These are phyloP conservation scores for Sebastes nivosus DNA, from an alignment of 2,797 vertebrate genomes.

Conservation along the genomic window DNA sequence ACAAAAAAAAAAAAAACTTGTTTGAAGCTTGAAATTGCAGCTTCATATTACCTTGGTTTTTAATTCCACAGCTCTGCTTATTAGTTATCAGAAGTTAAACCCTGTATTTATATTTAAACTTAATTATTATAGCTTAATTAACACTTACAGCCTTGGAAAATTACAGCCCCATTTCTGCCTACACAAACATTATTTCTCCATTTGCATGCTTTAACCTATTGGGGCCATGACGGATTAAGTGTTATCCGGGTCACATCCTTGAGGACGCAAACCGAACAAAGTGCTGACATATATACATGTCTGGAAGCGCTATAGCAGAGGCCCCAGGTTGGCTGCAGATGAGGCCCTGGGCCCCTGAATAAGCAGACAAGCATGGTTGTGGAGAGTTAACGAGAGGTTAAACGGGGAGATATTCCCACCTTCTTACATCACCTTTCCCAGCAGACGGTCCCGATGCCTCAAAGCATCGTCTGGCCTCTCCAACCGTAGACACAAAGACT, in stretches of 20 bases:
- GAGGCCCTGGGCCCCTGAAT: conserved; percentile 14
- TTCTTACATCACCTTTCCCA: conserved; percentile 48
- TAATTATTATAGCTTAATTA: neutral
- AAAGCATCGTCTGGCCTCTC: conserved; percentile 41
- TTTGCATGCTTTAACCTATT: conserved; percentile 29
- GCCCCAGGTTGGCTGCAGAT: conserved; percentile 50
- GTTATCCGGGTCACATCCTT: conserved; percentile 46
- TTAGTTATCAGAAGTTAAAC: neutral
- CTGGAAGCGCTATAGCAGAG: neutral
- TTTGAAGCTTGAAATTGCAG: neutral
- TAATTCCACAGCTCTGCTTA: neutral
- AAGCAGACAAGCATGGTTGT: conserved; percentile 11
- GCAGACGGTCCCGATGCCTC: conserved; percentile 37
- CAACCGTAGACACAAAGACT: conserved; percentile 4
- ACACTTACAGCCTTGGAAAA: neutral
- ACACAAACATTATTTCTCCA: conserved; percentile 17
- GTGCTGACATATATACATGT: conserved; percentile 20
- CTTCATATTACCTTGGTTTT: neutral
- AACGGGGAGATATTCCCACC: conserved; percentile 2
- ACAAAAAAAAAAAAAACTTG: neutral
- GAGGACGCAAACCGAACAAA: conserved; percentile 2
- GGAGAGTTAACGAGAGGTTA: conserved; percentile 61
- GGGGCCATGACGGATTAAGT: neutral
- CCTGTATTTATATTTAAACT: neutral
- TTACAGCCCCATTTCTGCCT: neutral